A percentile compares a stretch with the other conserved stretches of the same genome.
Evolutionary conservation across 2,113 vertebrate species (phyloP).

Genomic region (Colinus virginianus): DNA sequence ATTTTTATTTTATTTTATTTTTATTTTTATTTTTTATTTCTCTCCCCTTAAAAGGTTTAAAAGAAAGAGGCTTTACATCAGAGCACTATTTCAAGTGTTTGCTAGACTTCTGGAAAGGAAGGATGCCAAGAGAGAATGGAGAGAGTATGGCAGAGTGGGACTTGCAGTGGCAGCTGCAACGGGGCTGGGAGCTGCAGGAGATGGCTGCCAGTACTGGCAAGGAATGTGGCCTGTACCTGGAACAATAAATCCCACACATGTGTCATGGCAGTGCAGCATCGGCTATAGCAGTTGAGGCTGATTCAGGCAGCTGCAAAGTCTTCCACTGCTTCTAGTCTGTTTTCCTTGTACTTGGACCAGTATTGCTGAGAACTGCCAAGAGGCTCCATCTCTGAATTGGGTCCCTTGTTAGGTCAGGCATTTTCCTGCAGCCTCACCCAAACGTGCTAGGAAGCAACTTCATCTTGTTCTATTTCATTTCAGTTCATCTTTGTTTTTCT

Average conservation of each 20-base stretch:
- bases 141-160: neutral
- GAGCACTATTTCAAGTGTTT: neutral
- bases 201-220: neutral
- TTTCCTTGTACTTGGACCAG: neutral
- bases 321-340: neutral
- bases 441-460: neutral
- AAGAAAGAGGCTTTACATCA: neutral
- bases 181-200: neutral
- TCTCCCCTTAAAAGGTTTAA: neutral
- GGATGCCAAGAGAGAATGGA: neutral
- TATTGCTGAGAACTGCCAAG: neutral
- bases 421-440: neutral
- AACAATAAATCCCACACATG: neutral
- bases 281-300: neutral
- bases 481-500: neutral
- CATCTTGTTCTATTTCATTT: neutral
- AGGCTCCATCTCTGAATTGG: neutral
- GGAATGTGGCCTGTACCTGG: neutral
- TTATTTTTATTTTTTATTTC: neutral
- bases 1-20: neutral
- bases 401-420: neutral
- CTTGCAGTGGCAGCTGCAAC: neutral
- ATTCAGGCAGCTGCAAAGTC: neutral
- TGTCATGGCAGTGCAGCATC: neutral
- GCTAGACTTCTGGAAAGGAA: neutral